A percentile compares a stretch with the other conserved stretches of the same genome.
phyloP scores from a whole-genome alignment of 2,888 invertebrate species.

The Syrista parreyssii region DNA sequence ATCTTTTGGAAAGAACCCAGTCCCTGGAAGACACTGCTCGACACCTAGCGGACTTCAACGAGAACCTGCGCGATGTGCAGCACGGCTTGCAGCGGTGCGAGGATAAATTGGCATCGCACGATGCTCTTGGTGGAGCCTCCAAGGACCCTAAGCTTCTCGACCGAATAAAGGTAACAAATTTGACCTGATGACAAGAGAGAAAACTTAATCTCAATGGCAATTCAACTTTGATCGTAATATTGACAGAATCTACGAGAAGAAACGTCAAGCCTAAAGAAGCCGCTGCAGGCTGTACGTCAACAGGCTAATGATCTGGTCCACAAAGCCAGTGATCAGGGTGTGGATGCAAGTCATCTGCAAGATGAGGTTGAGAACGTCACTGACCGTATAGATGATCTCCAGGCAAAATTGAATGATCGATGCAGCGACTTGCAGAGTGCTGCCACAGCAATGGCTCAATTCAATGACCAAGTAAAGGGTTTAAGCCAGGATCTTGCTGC shows the following conservation, averaged over 20 bases:
- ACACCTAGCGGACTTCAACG: constrained; percentile 85
- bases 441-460: constrained; percentile 86
- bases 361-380: constrained; percentile 82
- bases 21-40: constrained; percentile 86
- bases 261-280: constrained; percentile 80
- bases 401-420: constrained; percentile 81
- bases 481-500: constrained; percentile 81
- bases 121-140: constrained; percentile 79
- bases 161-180: constrained; percentile 77
- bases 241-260: constrained; percentile 79
- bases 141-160: constrained; percentile 87
- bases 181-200: not conserved
- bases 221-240: not conserved
- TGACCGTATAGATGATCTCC: constrained; percentile 81
- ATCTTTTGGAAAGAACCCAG: constrained; percentile 80
- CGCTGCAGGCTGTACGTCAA: constrained; percentile 74
- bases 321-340: constrained; percentile 80
- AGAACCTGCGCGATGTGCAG: constrained; percentile 85
- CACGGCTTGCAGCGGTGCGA: constrained; percentile 89
- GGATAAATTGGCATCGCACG: constrained; percentile 82
- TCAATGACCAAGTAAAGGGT: constrained; percentile 87
- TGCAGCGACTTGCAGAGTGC: constrained; percentile 85
- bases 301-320: constrained; percentile 82
- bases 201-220: not conserved
- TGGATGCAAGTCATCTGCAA: constrained; percentile 80